A percentile compares a stretch with the other conserved stretches of the same genome.
Conservation (phyloP, 2,797 vertebrate species). For the Gallinago solitaria region DNA sequence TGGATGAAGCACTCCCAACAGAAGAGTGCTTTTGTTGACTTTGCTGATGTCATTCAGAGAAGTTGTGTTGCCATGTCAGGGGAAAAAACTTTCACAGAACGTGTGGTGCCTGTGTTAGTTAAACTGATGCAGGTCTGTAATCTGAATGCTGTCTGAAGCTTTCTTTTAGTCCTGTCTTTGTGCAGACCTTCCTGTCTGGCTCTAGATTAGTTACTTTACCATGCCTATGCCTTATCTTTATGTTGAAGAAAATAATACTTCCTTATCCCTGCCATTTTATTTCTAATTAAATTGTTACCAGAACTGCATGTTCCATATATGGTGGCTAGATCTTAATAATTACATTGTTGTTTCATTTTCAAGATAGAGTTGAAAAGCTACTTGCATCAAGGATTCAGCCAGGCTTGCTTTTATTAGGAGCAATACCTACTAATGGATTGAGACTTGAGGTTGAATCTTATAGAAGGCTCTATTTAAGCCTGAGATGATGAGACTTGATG, state of each 20-base stretch:
- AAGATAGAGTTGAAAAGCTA: neutral
- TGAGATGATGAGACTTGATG: neutral
- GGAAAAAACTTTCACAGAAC: neutral
- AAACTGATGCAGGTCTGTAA: neutral
- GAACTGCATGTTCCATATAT: neutral
- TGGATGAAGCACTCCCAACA: neutral
- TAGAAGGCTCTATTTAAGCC: neutral
- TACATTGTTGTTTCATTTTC: neutral
- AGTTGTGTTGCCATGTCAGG: conserved; percentile 12
- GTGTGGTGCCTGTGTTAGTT: neutral
- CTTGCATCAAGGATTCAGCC: neutral
- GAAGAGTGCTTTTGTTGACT: conserved; percentile 45
- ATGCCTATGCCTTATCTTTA: neutral
- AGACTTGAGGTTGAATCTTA: neutral
- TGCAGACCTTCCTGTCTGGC: neutral
- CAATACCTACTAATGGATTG: neutral
- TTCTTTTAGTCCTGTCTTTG: neutral
- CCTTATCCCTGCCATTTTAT: neutral
- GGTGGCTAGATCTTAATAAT: neutral
- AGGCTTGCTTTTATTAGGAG: neutral
- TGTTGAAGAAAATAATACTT: neutral
- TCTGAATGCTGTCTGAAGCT: neutral
- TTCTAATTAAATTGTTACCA: neutral
- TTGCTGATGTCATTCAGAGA: conserved; percentile 29
- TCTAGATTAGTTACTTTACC: neutral